Conservation (phyloP, 2,113 vertebrate genomes). For the Dinomys branickii region DNA sequence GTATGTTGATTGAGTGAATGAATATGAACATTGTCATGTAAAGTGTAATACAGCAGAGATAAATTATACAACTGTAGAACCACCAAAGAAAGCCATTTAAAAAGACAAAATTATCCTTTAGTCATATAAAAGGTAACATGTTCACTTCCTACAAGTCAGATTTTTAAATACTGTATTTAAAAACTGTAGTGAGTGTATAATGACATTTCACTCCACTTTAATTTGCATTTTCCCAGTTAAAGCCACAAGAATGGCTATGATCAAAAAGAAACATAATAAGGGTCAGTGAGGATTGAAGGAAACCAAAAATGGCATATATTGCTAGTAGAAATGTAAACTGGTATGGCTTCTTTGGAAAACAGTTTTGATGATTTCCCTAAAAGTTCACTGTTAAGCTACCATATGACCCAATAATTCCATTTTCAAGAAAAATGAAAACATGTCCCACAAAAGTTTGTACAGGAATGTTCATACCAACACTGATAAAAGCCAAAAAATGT, state of each 20-base stretch:
- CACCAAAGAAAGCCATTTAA: neutral
- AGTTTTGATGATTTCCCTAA: neutral
- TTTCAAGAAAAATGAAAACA: constrained; percentile 11
- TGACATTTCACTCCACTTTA: neutral
- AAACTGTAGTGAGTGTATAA: neutral
- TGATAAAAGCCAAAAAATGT: neutral
- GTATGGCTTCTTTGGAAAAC: neutral
- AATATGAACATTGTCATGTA: neutral
- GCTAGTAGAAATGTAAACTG: neutral
- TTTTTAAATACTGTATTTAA: neutral
- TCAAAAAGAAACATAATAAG: neutral
- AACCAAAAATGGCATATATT: neutral
- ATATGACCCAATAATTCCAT: neutral
- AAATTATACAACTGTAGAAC: neutral
- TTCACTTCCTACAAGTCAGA: neutral
- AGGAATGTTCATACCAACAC: neutral
- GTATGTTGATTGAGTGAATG: neutral
- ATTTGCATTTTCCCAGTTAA: neutral
- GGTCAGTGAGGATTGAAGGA: neutral
- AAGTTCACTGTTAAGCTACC: neutral
- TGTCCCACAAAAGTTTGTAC: neutral
- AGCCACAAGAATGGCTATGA: neutral
- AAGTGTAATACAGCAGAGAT: neutral
- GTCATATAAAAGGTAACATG: neutral
- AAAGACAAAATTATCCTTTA: constrained; percentile 29